phyloP scores from a whole-genome alignment of 2,888 invertebrate species.

The Patella depressa region DNA sequence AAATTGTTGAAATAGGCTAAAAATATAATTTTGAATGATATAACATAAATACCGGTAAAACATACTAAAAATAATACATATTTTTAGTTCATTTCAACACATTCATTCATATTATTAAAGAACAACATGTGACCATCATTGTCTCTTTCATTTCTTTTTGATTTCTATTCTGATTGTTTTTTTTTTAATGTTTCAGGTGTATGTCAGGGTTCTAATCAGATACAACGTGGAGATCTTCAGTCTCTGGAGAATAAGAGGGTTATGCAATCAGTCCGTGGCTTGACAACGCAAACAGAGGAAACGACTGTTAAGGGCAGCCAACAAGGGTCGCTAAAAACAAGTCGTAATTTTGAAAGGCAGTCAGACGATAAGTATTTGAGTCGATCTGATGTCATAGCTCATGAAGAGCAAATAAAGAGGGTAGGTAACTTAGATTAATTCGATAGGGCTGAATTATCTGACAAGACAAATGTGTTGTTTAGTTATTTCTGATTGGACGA shows the following conservation, averaged over 20 bases:
- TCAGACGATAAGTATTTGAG: background rate
- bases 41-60: no score
- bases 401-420: constrained; percentile 9
- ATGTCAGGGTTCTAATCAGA: constrained; percentile 3
- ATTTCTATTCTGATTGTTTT: no score
- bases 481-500: no score
- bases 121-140: no score
- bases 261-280: constrained; percentile 40
- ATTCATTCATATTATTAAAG: no score
- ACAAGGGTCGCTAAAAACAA: background rate
- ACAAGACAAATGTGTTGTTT: no score
- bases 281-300: constrained; percentile 31
- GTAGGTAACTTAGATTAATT: background rate
- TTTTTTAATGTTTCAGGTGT: background rate
- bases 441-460: no score
- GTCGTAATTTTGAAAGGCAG: background rate
- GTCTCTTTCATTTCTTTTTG: no score
- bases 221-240: constrained; percentile 31
- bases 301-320: constrained; percentile 17
- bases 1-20: no score
- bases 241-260: constrained; percentile 43
- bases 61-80: no score
- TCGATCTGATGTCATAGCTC: background rate
- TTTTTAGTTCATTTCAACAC: no score
- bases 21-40: no score